phyloP scores from a whole-genome alignment of 2,797 vertebrate species.

The Squalus acanthias region DNA sequence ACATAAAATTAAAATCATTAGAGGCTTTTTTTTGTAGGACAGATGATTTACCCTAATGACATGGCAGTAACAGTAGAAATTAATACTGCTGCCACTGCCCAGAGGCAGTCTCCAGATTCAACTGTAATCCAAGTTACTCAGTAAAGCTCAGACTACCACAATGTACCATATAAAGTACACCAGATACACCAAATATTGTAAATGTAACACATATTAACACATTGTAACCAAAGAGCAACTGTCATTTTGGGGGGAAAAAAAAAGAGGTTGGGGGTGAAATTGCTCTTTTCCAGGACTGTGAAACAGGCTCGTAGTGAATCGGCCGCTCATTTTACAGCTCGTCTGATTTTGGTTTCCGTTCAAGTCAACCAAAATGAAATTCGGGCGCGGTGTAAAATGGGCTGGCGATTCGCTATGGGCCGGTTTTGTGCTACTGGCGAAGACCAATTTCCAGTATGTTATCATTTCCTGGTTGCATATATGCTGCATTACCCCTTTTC shows the following conservation, averaged over 20 bases:
- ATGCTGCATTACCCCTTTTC: background rate
- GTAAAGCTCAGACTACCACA: background rate
- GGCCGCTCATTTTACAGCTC: background rate
- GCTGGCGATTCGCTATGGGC: background rate
- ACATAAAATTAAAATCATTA: background rate
- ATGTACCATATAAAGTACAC: background rate
- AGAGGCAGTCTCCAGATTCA: background rate
- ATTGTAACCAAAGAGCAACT: background rate
- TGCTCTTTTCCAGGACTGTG: background rate
- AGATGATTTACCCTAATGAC: background rate
- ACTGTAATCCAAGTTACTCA: background rate
- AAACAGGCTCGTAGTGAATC: background rate
- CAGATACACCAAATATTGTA: background rate
- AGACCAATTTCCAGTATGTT: background rate
- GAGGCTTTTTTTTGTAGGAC: too few species aligned
- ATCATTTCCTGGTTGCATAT: background rate
- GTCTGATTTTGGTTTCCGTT: background rate
- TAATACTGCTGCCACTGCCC: background rate
- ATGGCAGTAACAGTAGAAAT: background rate
- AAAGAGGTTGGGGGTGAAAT: background rate
- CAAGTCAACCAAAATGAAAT: background rate
- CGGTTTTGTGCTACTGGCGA: background rate
- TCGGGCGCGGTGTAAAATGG: background rate
- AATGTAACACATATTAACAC: background rate
- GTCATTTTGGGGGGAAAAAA: background rate